Evolutionary conservation across 1,140 invertebrate genomes (phyloP).

Genomic region (Geopemphigus sp.): DNA sequence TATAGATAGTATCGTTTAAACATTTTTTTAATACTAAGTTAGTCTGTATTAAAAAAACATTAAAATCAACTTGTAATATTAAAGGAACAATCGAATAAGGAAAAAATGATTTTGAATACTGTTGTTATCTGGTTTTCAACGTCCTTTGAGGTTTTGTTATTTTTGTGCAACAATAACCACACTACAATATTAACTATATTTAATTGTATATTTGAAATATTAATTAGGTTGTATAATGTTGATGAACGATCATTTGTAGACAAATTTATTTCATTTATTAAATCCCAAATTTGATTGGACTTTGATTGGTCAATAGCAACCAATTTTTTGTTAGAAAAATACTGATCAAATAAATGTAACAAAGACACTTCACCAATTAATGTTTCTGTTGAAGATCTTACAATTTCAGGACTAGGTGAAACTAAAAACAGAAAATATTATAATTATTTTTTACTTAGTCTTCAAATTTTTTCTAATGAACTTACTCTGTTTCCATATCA

Average conservation of each 20-base stretch:
- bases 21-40: no score
- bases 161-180: conserved; percentile 63
- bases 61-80: no score
- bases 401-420: conserved; percentile 57
- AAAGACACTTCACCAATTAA: conserved; percentile 64
- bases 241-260: neutral
- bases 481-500: conserved; percentile 77
- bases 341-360: conserved; percentile 60
- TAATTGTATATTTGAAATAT: conserved; percentile 48
- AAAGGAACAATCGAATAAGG: no score
- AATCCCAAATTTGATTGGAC: neutral
- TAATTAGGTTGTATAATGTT: neutral
- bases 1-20: no score
- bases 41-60: no score
- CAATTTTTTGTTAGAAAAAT: conserved; percentile 57
- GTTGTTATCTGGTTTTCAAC: conserved; percentile 59
- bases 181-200: conserved; percentile 53
- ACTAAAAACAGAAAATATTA: conserved; percentile 58
- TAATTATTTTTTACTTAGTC: neutral
- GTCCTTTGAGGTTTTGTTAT: conserved; percentile 59
- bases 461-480: neutral
- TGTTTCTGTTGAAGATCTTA: conserved; percentile 57
- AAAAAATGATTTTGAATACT: conserved; percentile 43
- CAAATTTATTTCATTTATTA: neutral
- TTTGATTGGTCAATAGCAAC: conserved; percentile 1